Percentiles rank a stretch among this genome's conserved stretches.
Evolutionary conservation across 1,140 invertebrate genomes (phyloP).

Genomic region (Atta cephalotes): DNA sequence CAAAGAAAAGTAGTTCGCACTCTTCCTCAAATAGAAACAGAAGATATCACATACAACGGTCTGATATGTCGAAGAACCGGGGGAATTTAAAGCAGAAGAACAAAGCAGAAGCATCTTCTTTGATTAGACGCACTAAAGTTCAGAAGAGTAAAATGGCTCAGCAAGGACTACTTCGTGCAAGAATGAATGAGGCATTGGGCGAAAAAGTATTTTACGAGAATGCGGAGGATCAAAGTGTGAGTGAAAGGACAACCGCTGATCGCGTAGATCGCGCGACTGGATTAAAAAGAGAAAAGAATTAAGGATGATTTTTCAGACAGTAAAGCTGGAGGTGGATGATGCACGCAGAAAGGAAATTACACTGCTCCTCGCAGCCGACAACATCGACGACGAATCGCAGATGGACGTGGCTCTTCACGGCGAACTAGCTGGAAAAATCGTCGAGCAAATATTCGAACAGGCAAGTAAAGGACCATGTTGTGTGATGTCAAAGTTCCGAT

Average conservation of each 20-base stretch:
- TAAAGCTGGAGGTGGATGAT: constrained; percentile 47
- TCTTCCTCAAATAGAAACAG: constrained; percentile 46
- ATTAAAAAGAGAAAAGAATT: constrained; percentile 57
- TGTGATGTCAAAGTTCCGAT: background rate
- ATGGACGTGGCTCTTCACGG: constrained; percentile 76
- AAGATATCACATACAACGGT: constrained; percentile 44
- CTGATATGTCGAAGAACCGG: constrained; percentile 5
- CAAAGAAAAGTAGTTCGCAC: background rate
- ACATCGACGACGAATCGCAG: constrained; percentile 75
- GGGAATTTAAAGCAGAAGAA: constrained; percentile 36
- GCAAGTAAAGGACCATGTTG: constrained; percentile 52
- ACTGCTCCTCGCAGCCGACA: constrained; percentile 70
- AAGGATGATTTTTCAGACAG: constrained; percentile 63
- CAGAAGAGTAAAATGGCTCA: constrained; percentile 40
- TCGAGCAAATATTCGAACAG: constrained; percentile 78
- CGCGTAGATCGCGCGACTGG: constrained; percentile 8
- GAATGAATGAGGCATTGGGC: background rate
- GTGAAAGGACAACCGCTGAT: constrained; percentile 1
- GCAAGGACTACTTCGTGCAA: background rate
- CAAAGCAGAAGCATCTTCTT: background rate
- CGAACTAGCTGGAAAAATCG: constrained; percentile 76
- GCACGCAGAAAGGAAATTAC: constrained; percentile 52
- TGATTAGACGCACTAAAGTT: background rate
- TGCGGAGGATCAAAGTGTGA: constrained; percentile 50
- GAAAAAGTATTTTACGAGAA: constrained; percentile 8